Percentiles rank a stretch among this genome's conserved stretches.
Conservation (phyloP, 2,113 vertebrate genomes). For the Brachypteracias leptosomus region DNA sequence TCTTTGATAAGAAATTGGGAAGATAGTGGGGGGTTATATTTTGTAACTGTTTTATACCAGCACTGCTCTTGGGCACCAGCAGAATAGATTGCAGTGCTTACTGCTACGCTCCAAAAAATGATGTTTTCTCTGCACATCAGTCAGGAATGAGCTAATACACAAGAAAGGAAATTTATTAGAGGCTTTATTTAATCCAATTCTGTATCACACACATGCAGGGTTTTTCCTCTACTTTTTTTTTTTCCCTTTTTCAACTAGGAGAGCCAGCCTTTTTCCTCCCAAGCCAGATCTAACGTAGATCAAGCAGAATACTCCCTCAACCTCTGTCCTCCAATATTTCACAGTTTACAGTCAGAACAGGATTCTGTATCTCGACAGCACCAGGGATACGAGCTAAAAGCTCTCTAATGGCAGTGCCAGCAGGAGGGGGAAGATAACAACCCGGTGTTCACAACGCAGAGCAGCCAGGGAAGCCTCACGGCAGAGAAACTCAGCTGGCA, state of each 20-base stretch:
- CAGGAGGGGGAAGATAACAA: slow-evolving; percentile 15
- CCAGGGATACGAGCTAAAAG: too few relatives aligned
- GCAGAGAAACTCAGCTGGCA: background rate
- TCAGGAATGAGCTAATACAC: slow-evolving; percentile 1
- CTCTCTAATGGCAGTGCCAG: slow-evolving; percentile 8
- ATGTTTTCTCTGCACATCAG: background rate
- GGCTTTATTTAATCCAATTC: slow-evolving; percentile 48
- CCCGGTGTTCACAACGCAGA: background rate
- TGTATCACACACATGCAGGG: background rate
- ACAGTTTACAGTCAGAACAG: slow-evolving; percentile 36
- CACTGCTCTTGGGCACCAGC: background rate
- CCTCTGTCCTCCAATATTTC: slow-evolving; percentile 15
- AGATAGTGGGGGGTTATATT: accelerated
- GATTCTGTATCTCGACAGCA: background rate
- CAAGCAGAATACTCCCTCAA: background rate
- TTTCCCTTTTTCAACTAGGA: background rate
- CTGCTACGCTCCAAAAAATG: background rate
- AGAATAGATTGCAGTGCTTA: background rate
- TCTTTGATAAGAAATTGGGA: background rate
- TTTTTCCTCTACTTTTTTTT: background rate
- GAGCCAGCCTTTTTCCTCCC: slow-evolving; percentile 13
- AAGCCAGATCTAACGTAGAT: background rate
- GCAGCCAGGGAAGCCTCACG: background rate
- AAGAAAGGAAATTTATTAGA: slow-evolving; percentile 16
- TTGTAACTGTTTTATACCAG: background rate